These are phyloP conservation scores for Cochlearius cochlearius DNA, from an alignment of 2,113 vertebrate species.

Conservation along the genomic window DNA sequence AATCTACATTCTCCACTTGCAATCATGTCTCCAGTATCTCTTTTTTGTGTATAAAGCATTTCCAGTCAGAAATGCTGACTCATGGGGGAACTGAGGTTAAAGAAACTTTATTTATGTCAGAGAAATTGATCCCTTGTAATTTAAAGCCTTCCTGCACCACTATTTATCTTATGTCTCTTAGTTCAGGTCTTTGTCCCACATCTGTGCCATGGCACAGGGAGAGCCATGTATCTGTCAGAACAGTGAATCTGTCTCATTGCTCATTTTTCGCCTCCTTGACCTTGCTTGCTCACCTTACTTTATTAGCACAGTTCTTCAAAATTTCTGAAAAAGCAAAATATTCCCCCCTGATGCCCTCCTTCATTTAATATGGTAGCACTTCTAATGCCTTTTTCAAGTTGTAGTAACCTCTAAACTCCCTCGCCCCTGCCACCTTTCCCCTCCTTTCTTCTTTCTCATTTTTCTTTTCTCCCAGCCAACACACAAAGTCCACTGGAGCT, in stretches of 20 bases:
- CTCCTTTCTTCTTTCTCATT: background rate
- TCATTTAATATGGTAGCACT: background rate
- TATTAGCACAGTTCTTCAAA: background rate
- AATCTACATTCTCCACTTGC: background rate
- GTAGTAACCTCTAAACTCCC: background rate
- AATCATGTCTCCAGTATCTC: background rate
- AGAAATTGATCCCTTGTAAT: constrained; percentile 34
- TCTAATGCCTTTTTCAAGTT: background rate
- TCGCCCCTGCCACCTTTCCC: background rate
- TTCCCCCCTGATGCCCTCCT: background rate
- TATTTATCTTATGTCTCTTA: constrained; percentile 26
- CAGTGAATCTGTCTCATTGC: constrained; percentile 10
- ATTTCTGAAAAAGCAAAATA: constrained; percentile 9
- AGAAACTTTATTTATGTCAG: constrained; percentile 33
- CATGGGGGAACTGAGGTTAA: constrained; percentile 5
- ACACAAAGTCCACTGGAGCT: background rate
- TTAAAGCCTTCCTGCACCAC: constrained; percentile 7
- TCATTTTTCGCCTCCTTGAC: constrained; percentile 42
- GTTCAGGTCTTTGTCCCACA: background rate
- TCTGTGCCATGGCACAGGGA: background rate
- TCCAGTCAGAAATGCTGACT: constrained; percentile 13
- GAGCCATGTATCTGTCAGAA: constrained; percentile 34
- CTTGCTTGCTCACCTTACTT: constrained; percentile 3
- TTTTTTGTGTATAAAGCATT: background rate
- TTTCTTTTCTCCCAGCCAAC: background rate